Percentiles rank a stretch among this genome's conserved stretches.
Conservation (phyloP, 2,888 invertebrate species). For the Sacculina carcini region DNA sequence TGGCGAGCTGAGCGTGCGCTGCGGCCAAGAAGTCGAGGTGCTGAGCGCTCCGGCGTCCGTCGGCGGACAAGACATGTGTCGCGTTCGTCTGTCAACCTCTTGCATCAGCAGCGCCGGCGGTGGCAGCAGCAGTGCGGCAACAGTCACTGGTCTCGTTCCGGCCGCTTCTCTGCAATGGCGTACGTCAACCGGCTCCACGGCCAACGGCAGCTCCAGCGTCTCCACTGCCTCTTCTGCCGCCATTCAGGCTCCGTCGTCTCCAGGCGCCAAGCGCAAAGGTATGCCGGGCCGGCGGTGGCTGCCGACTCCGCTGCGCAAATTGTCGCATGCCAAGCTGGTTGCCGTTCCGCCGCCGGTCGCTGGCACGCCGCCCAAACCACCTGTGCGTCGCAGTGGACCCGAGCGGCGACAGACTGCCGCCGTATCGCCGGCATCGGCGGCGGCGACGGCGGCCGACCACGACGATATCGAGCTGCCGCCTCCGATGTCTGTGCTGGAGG, state of each 20-base stretch:
- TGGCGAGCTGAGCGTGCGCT: slow-evolving; percentile 53
- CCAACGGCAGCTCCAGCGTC: neutral
- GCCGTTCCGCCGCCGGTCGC: slow-evolving; percentile 21
- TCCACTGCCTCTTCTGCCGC: neutral
- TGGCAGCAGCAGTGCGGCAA: slow-evolving; percentile 6
- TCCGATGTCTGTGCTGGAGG: slow-evolving; percentile 77
- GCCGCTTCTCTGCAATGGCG: slow-evolving; percentile 20
- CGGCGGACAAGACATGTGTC: slow-evolving; percentile 29
- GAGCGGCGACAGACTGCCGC: neutral
- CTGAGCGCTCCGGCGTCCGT: slow-evolving; percentile 39
- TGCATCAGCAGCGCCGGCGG: neutral
- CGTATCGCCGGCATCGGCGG: neutral
- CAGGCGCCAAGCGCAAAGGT: slow-evolving; percentile 13
- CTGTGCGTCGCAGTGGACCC: no score
- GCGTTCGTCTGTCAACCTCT: slow-evolving; percentile 24
- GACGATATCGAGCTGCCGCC: slow-evolving; percentile 53
- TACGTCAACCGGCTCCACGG: no score
- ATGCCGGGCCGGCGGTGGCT: slow-evolving; percentile 39
- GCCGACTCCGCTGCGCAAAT: slow-evolving; percentile 57
- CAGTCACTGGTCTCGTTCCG: slow-evolving; percentile 21
- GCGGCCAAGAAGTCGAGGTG: slow-evolving; percentile 83
- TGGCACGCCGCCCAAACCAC: slow-evolving; percentile 26
- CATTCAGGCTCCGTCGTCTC: slow-evolving; percentile 26
- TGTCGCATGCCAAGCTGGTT: slow-evolving; percentile 52
- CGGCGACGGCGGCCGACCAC: slow-evolving; percentile 33